Evolutionary conservation across 1,140 invertebrate species (phyloP).

Genomic region (Monomorium pharaonis): DNA sequence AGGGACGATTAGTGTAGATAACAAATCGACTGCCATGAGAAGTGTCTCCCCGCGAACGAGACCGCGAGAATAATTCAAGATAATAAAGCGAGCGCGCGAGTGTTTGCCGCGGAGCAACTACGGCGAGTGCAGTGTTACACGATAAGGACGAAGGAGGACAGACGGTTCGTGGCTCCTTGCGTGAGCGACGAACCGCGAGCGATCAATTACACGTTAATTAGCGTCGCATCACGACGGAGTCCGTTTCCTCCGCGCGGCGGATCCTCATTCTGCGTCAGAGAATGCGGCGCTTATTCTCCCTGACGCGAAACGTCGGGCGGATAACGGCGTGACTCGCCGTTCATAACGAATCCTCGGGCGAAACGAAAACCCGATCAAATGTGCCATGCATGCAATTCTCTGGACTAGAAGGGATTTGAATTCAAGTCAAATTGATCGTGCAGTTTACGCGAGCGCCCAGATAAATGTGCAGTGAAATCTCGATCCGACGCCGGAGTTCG

Average conservation of each 20-base stretch:
- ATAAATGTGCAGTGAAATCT: constrained; percentile 4
- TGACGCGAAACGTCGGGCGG: not conserved
- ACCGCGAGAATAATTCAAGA: constrained; percentile 35
- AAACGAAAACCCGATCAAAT: not conserved
- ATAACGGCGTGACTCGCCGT: not conserved
- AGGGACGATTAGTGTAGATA: constrained; percentile 65
- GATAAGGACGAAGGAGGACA: not conserved
- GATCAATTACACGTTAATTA: constrained; percentile 35
- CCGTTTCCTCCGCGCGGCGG: not conserved
- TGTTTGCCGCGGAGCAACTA: not conserved
- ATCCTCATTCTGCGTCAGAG: not conserved
- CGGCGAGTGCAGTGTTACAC: not conserved
- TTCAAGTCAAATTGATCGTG: constrained; percentile 2
- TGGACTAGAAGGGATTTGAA: not conserved
- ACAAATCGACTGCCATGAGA: constrained; percentile 73
- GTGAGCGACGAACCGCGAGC: not conserved
- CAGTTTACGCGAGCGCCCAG: not conserved
- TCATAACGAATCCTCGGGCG: not conserved
- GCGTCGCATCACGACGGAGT: not conserved
- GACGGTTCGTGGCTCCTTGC: not conserved
- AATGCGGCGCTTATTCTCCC: not conserved
- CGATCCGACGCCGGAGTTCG: not conserved
- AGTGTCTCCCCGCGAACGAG: constrained; percentile 58
- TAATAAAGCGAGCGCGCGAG: not conserved
- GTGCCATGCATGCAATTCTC: not conserved